Evolutionary conservation across 2,797 vertebrate genomes (phyloP).

Genomic region (Centropyge bicolor): DNA sequence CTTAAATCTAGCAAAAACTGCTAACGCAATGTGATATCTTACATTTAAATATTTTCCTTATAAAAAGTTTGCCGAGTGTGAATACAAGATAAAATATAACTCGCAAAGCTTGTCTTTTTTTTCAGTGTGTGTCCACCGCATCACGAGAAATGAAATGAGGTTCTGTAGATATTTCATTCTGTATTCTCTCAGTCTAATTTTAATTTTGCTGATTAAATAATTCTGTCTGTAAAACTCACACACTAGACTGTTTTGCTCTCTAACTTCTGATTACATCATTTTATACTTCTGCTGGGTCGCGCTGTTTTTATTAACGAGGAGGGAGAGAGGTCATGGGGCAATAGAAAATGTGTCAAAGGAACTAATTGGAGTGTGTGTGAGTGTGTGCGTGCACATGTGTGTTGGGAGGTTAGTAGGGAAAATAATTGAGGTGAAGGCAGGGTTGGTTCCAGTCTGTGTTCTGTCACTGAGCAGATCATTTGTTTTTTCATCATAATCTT

Average conservation of each 20-base stretch:
- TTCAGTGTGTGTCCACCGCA: slow-evolving; percentile 1
- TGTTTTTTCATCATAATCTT: slow-evolving; percentile 40
- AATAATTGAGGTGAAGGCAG: slow-evolving; percentile 63
- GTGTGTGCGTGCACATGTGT: slow-evolving; percentile 36
- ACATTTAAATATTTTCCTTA: slow-evolving; percentile 34
- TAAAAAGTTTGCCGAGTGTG: slow-evolving; percentile 33
- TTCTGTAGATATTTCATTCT: slow-evolving; percentile 35
- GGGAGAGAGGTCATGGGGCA: slow-evolving; percentile 48
- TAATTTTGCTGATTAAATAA: slow-evolving; percentile 51
- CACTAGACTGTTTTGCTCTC: slow-evolving; percentile 37
- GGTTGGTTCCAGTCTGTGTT: slow-evolving; percentile 35
- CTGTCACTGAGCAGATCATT: slow-evolving; percentile 53
- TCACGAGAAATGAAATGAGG: slow-evolving; percentile 37
- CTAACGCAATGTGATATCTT: slow-evolving; percentile 22
- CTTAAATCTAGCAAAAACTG: slow-evolving; percentile 32
- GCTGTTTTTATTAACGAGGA: slow-evolving; percentile 53
- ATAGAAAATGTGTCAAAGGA: slow-evolving; percentile 51
- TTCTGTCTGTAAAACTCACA: slow-evolving; percentile 32
- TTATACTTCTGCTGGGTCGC: slow-evolving; percentile 24
- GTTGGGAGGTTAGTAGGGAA: slow-evolving; percentile 40
- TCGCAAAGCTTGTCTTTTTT: slow-evolving; percentile 36
- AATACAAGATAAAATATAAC: slow-evolving; percentile 43
- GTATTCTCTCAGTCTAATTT: slow-evolving; percentile 45
- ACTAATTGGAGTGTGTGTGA: slow-evolving; percentile 49
- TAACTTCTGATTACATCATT: slow-evolving; percentile 49